These are phyloP conservation scores for Sphaerophoria rueppellii DNA, from an alignment of 2,888 invertebrate genomes.

Conservation along the genomic window DNA sequence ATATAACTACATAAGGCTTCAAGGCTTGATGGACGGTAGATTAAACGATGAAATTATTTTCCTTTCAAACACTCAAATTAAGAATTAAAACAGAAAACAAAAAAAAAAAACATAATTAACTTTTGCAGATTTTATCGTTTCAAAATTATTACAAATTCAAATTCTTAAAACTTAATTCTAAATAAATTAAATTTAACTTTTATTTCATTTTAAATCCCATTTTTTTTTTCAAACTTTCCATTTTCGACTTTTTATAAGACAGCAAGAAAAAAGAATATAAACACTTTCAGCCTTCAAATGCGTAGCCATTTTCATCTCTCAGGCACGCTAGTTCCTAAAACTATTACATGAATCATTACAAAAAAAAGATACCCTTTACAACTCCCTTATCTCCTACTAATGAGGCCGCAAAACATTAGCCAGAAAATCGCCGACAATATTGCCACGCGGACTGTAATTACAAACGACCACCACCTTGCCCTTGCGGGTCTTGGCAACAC, in stretches of 20 bases:
- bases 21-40: conserved; percentile 65
- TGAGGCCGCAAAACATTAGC: conserved; percentile 75
- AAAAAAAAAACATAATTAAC: background rate
- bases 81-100: background rate
- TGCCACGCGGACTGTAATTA: conserved; percentile 76
- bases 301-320: conserved; percentile 42
- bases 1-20: conserved; percentile 65
- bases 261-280: conserved; percentile 39
- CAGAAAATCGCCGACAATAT: conserved; percentile 76
- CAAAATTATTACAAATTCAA: conserved; percentile 12
- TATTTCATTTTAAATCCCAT: background rate
- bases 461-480: conserved; percentile 91
- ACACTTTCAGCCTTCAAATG: conserved; percentile 62
- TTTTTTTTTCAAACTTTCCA: background rate
- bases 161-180: conserved; percentile 43
- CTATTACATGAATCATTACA: conserved; percentile 29
- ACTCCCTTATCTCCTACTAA: conserved; percentile 29
- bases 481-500: conserved; percentile 87
- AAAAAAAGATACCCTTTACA: conserved; percentile 14
- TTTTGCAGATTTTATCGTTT: background rate
- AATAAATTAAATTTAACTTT: conserved; percentile 6
- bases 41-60: conserved; percentile 19
- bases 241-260: conserved; percentile 30
- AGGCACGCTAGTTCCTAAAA: conserved; percentile 68
- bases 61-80: conserved; percentile 16